A percentile compares a stretch with the other conserved stretches of the same genome.
Evolutionary conservation across 2,888 invertebrate species (phyloP).

Genomic region (Cerastis leucographa): DNA sequence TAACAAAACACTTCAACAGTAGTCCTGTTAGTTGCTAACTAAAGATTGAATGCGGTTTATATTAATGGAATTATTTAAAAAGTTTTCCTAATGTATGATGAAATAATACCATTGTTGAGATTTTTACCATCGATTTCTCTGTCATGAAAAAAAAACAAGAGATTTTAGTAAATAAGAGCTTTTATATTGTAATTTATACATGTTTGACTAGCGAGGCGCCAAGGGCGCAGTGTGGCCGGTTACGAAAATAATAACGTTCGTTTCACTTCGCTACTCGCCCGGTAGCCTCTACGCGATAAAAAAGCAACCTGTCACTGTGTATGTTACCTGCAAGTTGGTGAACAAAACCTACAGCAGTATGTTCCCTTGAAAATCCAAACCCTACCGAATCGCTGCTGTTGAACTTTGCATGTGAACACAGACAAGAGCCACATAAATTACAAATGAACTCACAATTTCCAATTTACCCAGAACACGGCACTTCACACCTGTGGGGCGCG

Average conservation of each 20-base stretch:
- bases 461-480: constrained; percentile 79
- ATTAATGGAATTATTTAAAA: background rate
- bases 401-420: constrained; percentile 12
- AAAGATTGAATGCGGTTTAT: background rate
- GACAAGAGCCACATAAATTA: constrained; percentile 7
- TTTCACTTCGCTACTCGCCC: background rate
- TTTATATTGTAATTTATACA: background rate
- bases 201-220: background rate
- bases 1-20: constrained; percentile 7
- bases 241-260: background rate
- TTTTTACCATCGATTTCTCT: no score
- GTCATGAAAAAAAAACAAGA: background rate
- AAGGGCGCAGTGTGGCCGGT: no score
- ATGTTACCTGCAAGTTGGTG: background rate
- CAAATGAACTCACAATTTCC: constrained; percentile 5
- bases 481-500: constrained; percentile 92
- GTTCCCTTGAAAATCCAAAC: background rate
- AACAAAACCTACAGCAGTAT: background rate
- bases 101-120: no score
- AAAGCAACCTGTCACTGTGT: no score
- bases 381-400: background rate
- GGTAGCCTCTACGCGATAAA: background rate
- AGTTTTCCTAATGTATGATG: no score
- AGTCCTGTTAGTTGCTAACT: background rate
- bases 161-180: background rate